phyloP scores from a whole-genome alignment of 2,113 vertebrate species.

The Syrmaticus mikado region DNA sequence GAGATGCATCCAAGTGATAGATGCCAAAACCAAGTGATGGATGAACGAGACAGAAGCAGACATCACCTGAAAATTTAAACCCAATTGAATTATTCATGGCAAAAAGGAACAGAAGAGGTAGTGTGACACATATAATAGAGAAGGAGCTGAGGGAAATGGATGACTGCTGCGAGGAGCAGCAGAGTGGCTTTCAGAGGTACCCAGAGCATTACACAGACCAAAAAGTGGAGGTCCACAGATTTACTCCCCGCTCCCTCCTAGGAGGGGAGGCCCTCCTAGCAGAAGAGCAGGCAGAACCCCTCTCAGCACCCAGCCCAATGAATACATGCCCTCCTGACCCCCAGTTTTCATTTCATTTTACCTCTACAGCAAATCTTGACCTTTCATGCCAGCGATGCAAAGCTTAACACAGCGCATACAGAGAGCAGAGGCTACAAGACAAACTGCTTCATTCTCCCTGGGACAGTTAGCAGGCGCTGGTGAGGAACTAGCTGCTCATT shows the following conservation, averaged over 20 bases:
- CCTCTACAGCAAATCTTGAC: neutral
- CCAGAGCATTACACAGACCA: neutral
- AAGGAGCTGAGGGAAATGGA: neutral
- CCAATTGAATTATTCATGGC: neutral
- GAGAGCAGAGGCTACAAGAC: neutral
- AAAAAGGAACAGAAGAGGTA: neutral
- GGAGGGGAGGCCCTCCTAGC: neutral
- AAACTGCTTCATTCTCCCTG: neutral
- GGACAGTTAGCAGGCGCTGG: neutral
- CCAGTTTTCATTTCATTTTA: neutral
- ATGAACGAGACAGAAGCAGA: neutral
- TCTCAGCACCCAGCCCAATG: too few relatives aligned
- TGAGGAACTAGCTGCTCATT: neutral
- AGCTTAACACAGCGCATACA: rapidly evolving
- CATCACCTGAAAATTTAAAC: slow-evolving; percentile 9
- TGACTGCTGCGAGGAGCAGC: neutral
- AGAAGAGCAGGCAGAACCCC: neutral
- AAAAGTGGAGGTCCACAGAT: neutral
- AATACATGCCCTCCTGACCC: neutral
- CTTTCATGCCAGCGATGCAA: neutral
- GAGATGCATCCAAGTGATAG: neutral
- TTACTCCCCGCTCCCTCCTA: neutral
- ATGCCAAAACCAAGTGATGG: neutral
- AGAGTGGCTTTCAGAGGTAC: neutral
- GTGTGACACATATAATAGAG: neutral